A percentile compares a stretch with the other conserved stretches of the same genome.
Conservation (phyloP, 2,113 vertebrate species). For the Dicaeum eximium region DNA sequence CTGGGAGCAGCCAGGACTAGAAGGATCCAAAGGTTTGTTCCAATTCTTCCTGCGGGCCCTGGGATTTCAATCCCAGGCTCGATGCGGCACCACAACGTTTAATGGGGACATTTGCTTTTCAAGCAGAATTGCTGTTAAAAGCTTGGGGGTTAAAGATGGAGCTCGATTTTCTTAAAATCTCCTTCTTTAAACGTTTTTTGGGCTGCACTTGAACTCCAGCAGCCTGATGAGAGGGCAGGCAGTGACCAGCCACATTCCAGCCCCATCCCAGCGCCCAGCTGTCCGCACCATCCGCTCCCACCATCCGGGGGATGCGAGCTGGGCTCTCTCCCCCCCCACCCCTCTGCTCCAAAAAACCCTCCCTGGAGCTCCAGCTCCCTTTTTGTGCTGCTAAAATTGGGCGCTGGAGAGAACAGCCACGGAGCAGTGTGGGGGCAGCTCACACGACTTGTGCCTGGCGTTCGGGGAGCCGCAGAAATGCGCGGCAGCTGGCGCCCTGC, state of each 20-base stretch:
- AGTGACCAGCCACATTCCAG: neutral
- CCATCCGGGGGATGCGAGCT: neutral
- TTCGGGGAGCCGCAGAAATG: neutral
- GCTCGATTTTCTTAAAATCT: neutral
- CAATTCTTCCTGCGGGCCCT: neutral
- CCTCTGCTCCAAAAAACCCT: neutral
- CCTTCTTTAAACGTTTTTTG: neutral
- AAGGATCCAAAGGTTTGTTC: conserved; percentile 44
- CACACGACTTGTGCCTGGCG: neutral
- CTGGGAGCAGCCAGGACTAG: neutral
- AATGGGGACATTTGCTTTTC: neutral
- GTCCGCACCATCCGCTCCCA: neutral
- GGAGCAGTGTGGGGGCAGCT: conserved; percentile 39
- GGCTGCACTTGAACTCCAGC: neutral
- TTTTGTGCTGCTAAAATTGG: conserved; percentile 39
- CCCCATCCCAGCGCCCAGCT: neutral
- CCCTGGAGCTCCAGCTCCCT: neutral
- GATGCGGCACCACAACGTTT: neutral
- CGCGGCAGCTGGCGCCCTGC: conserved; percentile 42
- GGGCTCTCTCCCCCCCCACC: neutral
- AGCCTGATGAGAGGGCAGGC: rapidly evolving
- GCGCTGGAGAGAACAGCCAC: neutral
- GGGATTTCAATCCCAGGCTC: neutral
- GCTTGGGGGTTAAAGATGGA: neutral
- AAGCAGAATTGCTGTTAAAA: neutral